A percentile compares a stretch with the other conserved stretches of the same genome.
These are phyloP conservation scores for Amia ocellicauda DNA, from an alignment of 2,113 vertebrate genomes.

Conservation along the genomic window DNA sequence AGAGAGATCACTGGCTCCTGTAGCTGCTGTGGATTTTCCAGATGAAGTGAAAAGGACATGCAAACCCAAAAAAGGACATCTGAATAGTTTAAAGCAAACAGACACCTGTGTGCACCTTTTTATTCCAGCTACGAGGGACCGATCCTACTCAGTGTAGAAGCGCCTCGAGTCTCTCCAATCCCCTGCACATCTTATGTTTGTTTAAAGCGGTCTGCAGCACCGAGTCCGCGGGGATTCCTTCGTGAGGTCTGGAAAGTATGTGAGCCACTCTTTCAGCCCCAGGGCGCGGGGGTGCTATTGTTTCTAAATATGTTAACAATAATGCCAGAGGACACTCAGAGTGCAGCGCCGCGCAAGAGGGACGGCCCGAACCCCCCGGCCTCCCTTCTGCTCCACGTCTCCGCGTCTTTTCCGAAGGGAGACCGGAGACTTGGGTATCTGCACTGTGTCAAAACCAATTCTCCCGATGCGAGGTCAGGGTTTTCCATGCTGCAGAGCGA, in stretches of 20 bases:
- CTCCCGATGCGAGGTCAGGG: neutral
- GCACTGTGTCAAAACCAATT: too few species aligned
- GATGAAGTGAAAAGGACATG: too few species aligned
- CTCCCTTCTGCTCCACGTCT: neutral
- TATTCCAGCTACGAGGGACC: too few species aligned
- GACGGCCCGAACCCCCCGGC: neutral
- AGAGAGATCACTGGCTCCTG: too few species aligned
- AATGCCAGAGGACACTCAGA: slow-evolving; percentile 11
- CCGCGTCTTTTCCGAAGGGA: neutral
- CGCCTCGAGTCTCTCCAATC: too few species aligned
- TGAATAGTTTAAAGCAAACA: too few species aligned
- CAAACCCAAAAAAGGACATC: too few species aligned
- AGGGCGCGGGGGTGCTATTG: slow-evolving; percentile 9
- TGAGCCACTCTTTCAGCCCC: slow-evolving; percentile 14
- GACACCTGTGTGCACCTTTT: too few species aligned
- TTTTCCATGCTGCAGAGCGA: neutral
- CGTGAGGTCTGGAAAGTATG: slow-evolving; percentile 17
- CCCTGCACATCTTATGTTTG: too few species aligned
- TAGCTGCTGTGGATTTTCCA: too few species aligned
- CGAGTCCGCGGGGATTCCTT: slow-evolving; percentile 8
- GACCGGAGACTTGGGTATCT: neutral
- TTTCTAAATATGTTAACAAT: slow-evolving; percentile 29
- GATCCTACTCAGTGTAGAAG: too few species aligned
- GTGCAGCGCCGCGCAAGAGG: neutral
- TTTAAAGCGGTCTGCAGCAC: slow-evolving; percentile 14